Conservation (phyloP, 2,888 invertebrate genomes). For the Polymixis lichenea region DNA sequence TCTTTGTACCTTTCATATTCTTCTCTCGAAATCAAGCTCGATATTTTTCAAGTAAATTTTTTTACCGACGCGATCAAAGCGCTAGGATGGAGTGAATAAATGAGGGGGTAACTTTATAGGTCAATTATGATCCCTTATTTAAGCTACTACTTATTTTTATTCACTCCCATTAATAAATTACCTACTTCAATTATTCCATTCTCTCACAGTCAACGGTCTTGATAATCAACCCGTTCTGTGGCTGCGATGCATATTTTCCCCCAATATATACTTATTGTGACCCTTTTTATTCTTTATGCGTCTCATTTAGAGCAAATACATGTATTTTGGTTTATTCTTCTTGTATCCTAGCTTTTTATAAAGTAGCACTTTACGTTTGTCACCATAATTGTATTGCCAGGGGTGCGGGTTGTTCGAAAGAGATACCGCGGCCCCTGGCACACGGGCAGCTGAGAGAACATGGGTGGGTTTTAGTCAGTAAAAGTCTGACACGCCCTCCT, state of each 20-base stretch:
- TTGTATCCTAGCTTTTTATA: not conserved
- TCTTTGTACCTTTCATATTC: not conserved
- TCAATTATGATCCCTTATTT: not conserved
- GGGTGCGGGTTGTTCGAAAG: no score
- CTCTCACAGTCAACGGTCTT: not conserved
- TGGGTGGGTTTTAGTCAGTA: no score
- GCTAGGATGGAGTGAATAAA: not conserved
- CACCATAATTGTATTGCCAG: no score
- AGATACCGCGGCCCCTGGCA: no score
- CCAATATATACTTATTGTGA: no score
- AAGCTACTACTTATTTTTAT: not conserved
- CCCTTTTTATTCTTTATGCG: not conserved
- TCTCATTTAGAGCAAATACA: not conserved
- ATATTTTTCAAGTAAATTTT: slow-evolving; percentile 4
- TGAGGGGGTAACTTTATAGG: not conserved
- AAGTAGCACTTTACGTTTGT: not conserved
- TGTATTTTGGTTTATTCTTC: not conserved
- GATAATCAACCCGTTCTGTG: not conserved
- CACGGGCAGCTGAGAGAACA: no score
- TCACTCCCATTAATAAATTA: not conserved
- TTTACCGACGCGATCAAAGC: not conserved
- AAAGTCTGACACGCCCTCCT: no score
- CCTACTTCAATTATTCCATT: not conserved
- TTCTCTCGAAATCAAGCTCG: slow-evolving; percentile 46
- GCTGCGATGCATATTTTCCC: not conserved